Evolutionary conservation across 2,797 vertebrate species (phyloP), one percentile per base, ranked within the genome.

Genomic region (Coreius guichenoti): DNA sequence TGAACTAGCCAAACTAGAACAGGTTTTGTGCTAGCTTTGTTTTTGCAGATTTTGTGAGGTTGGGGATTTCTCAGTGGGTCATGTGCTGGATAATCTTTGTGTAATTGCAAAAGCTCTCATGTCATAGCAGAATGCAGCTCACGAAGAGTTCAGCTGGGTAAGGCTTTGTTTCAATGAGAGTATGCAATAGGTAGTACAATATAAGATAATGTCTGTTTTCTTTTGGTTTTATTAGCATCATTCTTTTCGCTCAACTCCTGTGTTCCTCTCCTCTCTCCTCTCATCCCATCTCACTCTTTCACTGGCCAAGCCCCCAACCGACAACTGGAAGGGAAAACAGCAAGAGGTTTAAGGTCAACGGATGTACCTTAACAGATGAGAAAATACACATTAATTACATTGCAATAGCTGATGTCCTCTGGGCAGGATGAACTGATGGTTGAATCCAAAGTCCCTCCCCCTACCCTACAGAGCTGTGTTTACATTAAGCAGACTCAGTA

Each of bases 311-410:
- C 21, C 47, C 69, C 85, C 67, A 84, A 72, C 49, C 83, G 21
- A 43, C 49, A 63, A 56, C n/a, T 74, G 26, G 51, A 82, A 36
- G 23, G 45, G 80, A 58, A 65, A 90, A 90, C 88, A 87, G 90
- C 89, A 89, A 86, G 67, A 67, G 87, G 81, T 88, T 89, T 80
- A 90, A 89, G 88, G 79, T 78, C 76, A 85, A 33, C 68, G 58
- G 51, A 67, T 82, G 85, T 86, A 86, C 39, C 73, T 73, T 90
- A 86, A 89, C 80, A 72, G 72, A 92, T 92, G 90, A 92, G 81
- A 80, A 86, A 83, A 84, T 69, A 90, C 89, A 87, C 49, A 91
- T 89, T 90, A 89, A 90, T 88, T 91, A 88, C 82, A 67, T 88
- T 73, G 87, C 80, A 90, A 87, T 89, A 83, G 61, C 87, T 85